phyloP scores from a whole-genome alignment of 1,140 invertebrate genomes.

The Lethrus apterus region DNA sequence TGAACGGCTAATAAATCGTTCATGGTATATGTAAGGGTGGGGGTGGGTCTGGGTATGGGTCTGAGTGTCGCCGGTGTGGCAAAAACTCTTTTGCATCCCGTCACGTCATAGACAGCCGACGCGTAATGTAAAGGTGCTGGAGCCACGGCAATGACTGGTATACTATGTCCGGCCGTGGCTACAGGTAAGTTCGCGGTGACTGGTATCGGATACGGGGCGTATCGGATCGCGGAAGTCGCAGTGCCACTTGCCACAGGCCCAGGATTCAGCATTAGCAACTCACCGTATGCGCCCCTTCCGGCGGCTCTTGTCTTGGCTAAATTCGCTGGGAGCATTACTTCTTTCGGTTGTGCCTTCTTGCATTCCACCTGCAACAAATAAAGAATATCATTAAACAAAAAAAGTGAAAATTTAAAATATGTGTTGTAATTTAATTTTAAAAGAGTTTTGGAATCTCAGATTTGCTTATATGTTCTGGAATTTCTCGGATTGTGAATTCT shows the following conservation, averaged over 20 bases:
- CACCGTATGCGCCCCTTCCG: conserved; percentile 88
- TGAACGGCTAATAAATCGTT: conserved; percentile 60
- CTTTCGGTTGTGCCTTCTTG: conserved; percentile 99
- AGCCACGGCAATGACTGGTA: conserved; percentile 37
- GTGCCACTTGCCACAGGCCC: conserved; percentile 39
- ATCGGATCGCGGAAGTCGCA: conserved; percentile 51
- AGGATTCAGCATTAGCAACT: conserved; percentile 79
- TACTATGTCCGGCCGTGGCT: conserved; percentile 36
- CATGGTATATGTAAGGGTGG: conserved; percentile 57
- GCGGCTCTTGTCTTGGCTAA: conserved; percentile 87
- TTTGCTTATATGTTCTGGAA: no score
- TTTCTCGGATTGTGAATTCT: no score
- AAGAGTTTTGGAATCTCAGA: no score
- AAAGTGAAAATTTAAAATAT: no score
- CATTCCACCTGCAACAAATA: conserved; percentile 85
- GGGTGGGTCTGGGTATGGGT: conserved; percentile 31
- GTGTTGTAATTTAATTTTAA: no score
- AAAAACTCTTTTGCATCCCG: conserved; percentile 45
- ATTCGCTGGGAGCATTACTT: conserved; percentile 96
- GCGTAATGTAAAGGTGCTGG: conserved; percentile 37
- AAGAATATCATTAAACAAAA: no score
- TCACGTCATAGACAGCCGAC: conserved; percentile 47
- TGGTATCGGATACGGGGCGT: conserved; percentile 55
- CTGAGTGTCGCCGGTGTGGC: conserved; percentile 37
- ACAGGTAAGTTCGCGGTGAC: conserved; percentile 43